Evolutionary conservation across 2,113 vertebrate species (phyloP).

Genomic region (Calidris pygmaea): DNA sequence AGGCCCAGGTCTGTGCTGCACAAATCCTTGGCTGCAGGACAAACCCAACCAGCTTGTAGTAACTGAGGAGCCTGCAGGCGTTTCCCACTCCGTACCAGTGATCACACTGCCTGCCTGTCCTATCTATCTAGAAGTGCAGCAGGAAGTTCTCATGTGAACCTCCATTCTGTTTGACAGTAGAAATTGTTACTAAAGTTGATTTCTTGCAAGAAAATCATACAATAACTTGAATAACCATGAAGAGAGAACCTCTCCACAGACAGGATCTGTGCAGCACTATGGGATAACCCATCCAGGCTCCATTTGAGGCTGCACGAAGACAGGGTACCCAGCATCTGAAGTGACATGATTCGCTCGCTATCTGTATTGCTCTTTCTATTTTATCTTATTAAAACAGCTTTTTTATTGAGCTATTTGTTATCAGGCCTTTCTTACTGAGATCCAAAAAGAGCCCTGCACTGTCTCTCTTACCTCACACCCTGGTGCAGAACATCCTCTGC

Average conservation of each 20-base stretch:
- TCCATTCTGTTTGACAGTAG: not conserved
- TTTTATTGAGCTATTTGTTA: not conserved
- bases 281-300: not conserved
- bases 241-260: not conserved
- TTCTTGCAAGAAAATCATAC: not conserved
- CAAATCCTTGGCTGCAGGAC: not conserved
- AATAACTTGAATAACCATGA: not conserved
- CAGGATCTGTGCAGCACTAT: not conserved
- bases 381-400: not conserved
- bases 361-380: not conserved
- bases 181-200: not conserved
- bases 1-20: not conserved
- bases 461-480: accelerated
- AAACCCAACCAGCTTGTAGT: not conserved
- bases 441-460: not conserved
- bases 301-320: not conserved
- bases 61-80: not conserved
- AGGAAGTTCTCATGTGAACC: not conserved
- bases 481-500: not conserved
- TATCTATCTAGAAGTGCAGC: not conserved
- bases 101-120: accelerated
- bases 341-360: accelerated
- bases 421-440: accelerated
- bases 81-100: accelerated
- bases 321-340: not conserved